Conservation (phyloP, 2,113 vertebrate genomes). For the Daboia siamensis region DNA sequence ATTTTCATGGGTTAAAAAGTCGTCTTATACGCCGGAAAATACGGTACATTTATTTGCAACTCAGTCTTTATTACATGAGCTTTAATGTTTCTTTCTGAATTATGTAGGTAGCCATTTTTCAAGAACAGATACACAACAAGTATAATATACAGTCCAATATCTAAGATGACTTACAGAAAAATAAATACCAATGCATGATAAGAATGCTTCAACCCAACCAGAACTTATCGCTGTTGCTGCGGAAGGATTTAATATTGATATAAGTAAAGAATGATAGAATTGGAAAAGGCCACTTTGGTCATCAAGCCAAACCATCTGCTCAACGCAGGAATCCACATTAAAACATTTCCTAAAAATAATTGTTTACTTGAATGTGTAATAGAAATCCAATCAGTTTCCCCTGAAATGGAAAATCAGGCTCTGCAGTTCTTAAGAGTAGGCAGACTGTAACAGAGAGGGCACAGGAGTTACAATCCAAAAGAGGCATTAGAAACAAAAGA, state of each 20-base stretch:
- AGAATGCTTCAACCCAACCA: neutral
- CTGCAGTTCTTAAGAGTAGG: neutral
- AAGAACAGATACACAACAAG: neutral
- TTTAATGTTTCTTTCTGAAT: neutral
- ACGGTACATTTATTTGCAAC: neutral
- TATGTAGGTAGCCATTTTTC: neutral
- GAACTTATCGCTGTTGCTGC: neutral
- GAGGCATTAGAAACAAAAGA: neutral
- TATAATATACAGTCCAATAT: neutral
- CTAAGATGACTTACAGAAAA: neutral
- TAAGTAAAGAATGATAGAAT: neutral
- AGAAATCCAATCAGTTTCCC: neutral
- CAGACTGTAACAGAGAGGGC: neutral
- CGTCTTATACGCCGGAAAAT: too few species aligned
- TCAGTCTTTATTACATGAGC: neutral
- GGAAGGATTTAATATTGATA: neutral
- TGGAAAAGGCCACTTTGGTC: neutral
- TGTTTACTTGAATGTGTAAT: neutral
- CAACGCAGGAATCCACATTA: neutral
- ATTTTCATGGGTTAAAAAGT: too few species aligned
- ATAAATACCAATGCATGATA: neutral
- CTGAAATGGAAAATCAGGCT: neutral
- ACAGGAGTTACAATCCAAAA: neutral
- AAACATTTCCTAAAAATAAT: neutral
- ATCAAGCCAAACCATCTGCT: neutral